A percentile compares a stretch with the other conserved stretches of the same genome.
Conservation (phyloP, 2,113 vertebrate genomes). For the Rhea pennata region DNA sequence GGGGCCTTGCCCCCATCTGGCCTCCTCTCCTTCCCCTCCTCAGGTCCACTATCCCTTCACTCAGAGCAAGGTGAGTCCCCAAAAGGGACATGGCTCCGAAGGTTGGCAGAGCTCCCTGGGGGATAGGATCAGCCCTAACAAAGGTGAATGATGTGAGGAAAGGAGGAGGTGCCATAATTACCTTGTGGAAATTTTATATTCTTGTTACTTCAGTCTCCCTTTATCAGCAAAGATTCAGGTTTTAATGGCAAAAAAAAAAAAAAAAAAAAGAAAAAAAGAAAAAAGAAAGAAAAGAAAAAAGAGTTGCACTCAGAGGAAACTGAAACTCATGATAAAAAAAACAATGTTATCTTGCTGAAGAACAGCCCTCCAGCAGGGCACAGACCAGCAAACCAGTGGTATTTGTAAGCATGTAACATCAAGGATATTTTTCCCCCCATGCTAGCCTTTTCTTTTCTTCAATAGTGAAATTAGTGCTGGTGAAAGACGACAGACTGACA, state of each 20-base stretch:
- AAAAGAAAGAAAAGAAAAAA: too few species aligned
- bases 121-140: accelerated
- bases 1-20: too few species aligned
- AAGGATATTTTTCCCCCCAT: not conserved
- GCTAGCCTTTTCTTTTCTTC: not conserved
- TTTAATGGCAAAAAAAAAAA: not conserved
- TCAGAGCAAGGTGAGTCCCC: too few species aligned
- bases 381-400: not conserved
- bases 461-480: not conserved
- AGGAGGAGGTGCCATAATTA: not conserved
- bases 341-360: not conserved
- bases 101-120: not conserved
- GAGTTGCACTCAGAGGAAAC: not conserved
- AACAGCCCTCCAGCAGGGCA: not conserved
- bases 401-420: not conserved
- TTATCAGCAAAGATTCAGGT: not conserved
- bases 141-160: accelerated
- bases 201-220: not conserved
- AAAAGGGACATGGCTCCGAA: too few species aligned
- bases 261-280: too few species aligned
- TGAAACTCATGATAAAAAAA: not conserved
- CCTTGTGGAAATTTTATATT: not conserved
- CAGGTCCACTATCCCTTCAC: too few species aligned
- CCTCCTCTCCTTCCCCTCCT: too few species aligned
- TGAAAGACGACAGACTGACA: not conserved